These are phyloP conservation scores for Poicephalus meyeri DNA, from an alignment of 2,113 vertebrate species.

Conservation along the genomic window DNA sequence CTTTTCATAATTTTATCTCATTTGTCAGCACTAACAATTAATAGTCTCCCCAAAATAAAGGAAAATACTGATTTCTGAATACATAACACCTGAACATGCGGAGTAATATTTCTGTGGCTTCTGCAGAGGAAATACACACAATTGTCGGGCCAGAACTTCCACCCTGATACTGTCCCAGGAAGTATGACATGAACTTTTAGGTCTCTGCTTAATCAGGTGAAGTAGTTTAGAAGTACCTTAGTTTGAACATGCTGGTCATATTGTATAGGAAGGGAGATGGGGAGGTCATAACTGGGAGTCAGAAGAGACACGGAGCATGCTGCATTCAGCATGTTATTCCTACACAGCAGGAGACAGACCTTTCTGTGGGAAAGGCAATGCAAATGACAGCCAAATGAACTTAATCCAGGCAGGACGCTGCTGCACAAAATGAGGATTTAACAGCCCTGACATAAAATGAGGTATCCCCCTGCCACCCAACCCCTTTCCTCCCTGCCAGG, in stretches of 20 bases:
- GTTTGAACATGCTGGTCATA: neutral
- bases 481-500: neutral
- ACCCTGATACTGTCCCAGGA: neutral
- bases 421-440: neutral
- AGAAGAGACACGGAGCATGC: neutral
- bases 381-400: neutral
- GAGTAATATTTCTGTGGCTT: neutral
- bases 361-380: neutral
- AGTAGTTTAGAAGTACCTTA: neutral
- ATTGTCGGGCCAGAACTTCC: neutral
- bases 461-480: neutral
- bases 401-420: neutral
- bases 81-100: neutral
- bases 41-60: neutral
- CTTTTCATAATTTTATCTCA: neutral
- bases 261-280: neutral
- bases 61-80: neutral
- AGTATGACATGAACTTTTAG: neutral
- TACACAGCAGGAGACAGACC: neutral
- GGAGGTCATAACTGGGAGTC: neutral
- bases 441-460: neutral
- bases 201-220: neutral
- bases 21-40: neutral
- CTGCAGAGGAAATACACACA: neutral
- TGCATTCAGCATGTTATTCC: neutral